Evolutionary conservation across 2,113 vertebrate genomes (phyloP), one percentile per base, ranked within the genome.

Genomic region (Cervus canadensis): DNA sequence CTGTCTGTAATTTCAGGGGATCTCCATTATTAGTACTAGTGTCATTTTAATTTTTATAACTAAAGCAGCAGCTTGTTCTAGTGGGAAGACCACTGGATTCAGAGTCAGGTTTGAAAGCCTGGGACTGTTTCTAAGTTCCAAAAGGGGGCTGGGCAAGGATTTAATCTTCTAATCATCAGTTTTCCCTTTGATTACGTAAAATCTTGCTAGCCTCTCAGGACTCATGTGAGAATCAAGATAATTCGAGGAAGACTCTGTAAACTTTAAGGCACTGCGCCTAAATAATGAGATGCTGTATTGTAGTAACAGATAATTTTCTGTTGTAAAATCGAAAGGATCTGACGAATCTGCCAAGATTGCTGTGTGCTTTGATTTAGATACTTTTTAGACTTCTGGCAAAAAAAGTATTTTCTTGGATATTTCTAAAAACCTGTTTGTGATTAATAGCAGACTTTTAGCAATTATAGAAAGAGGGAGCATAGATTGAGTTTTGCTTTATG

Each of bases 391-490:
- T 95, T 87, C 52, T 74, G 54, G 52, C 11, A 50, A 88, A 94
- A 94, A 83, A 45, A 79, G 6, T 52, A 48, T 93, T 96, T 98
- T 82, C 56, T 85, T 54, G 43, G 82, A 48, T 97, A 40, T 91
- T 74, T 86, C 25, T 57, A 89, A 94, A 94, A 95, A 26, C 8
- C 2, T 95, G 17, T 95, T 93, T 92, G 50, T 59, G 60, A 94
- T 36, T 64, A 87, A 45, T 86, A 82, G 79, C 33, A 57, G 23
- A 76, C 71, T 97, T 87, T 60, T 9, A 78, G 57, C 67, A 94
- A 76, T 93, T 81, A 76, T 17, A 96, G 62, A 87, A 96, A n/a
- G 48, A 94, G 25, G n/a, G 50, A 85, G 52, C 71, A 64, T 25
- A 95, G 48, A 26, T 52, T 87, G 56, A 45, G 16, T 52, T 96